Evolutionary conservation across 2,113 vertebrate species (phyloP), one percentile per base, ranked within the genome.

Genomic region (Carettochelys insculpta): DNA sequence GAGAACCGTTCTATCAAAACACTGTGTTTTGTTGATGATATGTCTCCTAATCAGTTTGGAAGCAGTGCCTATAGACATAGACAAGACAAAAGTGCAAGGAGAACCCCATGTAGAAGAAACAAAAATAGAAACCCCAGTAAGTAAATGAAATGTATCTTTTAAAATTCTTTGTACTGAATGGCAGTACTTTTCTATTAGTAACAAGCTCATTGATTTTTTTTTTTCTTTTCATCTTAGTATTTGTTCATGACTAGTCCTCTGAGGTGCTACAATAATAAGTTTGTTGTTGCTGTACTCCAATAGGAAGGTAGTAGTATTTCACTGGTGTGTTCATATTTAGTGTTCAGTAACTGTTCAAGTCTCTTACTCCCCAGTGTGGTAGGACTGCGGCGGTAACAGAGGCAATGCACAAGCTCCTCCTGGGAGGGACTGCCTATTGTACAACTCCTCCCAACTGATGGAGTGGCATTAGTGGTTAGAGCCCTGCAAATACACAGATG

Each of bases 11-110:
- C 79, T 94, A 89, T 88, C 85, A 48, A 97, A 96, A 7, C 91
- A 94, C 68, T 97, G 97, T 94, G 96, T 98, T 96, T 90, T 98
- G 77, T 93, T 98, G 93, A 80, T 98, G 85, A 90, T 97, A 5
- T 97, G 97, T 94, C 95, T 98, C 86, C 95, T 98, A 61, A 85
- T 97, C 90, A 95, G 89, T 81, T 92, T 98, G 38, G 96, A 98
- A 92, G 97, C 98, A 80, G 99, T 99, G 87, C 99, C 99, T 82
- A 99, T 99, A 92, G 98, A 98, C 51, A 97, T 99, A 86, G 99
- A 99, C 91, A 99, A 99, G 97, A 99, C 98, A 45, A 99, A 99
- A 97, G 98, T 99, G 52, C 97, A 98, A 94, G 91, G 92, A 90
- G 83, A 92, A 58, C 91, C 97, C 31, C 97, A 98, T 0, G 97